Conservation (phyloP, 1,140 invertebrate species). For the Drosophila gunungcola region DNA sequence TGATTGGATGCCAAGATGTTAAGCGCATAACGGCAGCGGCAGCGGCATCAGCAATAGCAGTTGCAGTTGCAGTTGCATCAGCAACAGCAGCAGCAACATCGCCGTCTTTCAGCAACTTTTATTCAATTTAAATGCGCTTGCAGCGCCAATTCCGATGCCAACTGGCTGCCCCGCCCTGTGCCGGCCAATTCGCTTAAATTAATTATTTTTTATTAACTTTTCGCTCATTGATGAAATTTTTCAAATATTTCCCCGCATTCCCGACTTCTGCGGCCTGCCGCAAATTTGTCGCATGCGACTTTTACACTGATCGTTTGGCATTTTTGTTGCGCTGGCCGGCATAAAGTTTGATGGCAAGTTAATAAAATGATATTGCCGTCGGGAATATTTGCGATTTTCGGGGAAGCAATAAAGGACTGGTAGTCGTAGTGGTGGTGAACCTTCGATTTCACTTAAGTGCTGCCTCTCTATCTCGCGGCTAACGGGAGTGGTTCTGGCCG, state of each 20-base stretch:
- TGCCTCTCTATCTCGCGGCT: constrained; percentile 5
- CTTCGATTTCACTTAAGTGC: constrained; percentile 26
- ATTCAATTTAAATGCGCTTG: constrained; percentile 82
- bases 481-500: constrained; percentile 53
- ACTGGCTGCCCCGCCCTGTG: constrained; percentile 51
- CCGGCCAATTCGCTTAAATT: constrained; percentile 64
- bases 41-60: constrained; percentile 29
- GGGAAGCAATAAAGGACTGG: constrained; percentile 36
- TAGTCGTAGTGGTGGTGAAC: not conserved
- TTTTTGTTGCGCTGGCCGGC: constrained; percentile 9
- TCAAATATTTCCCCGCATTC: constrained; percentile 70
- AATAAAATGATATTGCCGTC: constrained; percentile 68
- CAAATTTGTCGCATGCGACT: constrained; percentile 79
- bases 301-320: constrained; percentile 55
- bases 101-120: constrained; percentile 68
- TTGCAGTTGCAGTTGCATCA: constrained; percentile 38
- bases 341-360: constrained; percentile 70
- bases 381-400: constrained; percentile 47
- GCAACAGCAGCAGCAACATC: constrained; percentile 29
- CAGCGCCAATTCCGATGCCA: constrained; percentile 57
- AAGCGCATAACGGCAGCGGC: constrained; percentile 76
- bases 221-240: constrained; percentile 81
- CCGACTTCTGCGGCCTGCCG: constrained; percentile 6
- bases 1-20: constrained; percentile 82
- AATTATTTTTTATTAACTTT: constrained; percentile 84